Conservation (phyloP, 2,113 vertebrate genomes). For the Sialia sialis region DNA sequence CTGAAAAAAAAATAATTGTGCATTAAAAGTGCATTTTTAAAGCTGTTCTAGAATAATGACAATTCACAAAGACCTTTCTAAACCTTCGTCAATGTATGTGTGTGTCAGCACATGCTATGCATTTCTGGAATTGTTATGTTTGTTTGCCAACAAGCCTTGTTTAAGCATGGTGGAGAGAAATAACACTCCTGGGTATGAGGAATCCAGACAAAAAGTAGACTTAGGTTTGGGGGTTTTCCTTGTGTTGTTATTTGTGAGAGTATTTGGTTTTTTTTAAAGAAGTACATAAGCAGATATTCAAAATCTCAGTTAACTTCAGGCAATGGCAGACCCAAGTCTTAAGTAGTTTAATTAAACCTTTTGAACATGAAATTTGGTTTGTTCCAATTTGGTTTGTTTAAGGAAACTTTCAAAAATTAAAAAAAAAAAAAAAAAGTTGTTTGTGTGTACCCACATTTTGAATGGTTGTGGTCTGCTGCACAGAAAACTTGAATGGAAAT, state of each 20-base stretch:
- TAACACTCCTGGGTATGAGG: neutral
- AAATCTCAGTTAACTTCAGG: neutral
- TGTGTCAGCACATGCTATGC: neutral
- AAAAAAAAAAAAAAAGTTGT: neutral
- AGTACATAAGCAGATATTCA: neutral
- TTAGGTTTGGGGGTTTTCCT: accelerated
- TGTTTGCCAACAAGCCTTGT: neutral
- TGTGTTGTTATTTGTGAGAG: neutral
- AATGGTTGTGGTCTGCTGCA: neutral
- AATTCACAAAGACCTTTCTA: neutral
- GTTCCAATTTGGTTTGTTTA: neutral
- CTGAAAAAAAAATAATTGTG: neutral
- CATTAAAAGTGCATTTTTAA: neutral
- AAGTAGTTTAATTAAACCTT: neutral
- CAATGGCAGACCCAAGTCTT: neutral
- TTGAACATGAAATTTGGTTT: neutral
- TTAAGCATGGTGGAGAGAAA: neutral
- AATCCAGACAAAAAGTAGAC: neutral
- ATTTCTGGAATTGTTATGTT: neutral
- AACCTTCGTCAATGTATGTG: neutral
- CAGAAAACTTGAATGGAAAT: neutral
- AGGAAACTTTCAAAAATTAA: neutral
- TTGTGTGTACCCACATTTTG: neutral
- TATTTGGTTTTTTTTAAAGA: neutral
- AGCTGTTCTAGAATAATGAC: neutral